Evolutionary conservation across 2,797 vertebrate genomes (phyloP).

Genomic region (Chiroxiphia lanceolata): DNA sequence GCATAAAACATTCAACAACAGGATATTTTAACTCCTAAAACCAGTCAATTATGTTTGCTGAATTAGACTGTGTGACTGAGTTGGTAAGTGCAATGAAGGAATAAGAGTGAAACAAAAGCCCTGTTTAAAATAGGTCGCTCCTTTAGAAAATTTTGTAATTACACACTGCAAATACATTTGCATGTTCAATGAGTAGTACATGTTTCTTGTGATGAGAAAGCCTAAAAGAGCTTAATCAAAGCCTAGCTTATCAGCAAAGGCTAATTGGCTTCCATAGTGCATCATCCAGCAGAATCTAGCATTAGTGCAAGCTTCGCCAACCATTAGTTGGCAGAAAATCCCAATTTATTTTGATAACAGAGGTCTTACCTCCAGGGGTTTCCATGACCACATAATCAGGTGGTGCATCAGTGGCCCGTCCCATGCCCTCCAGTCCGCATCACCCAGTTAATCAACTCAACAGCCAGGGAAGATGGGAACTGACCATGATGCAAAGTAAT

Average conservation of each 20-base stretch:
- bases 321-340: constrained; percentile 77
- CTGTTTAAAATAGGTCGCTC: constrained; percentile 26
- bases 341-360: constrained; percentile 77
- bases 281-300: constrained; percentile 59
- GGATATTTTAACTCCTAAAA: constrained; percentile 62
- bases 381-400: constrained; percentile 77
- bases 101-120: constrained; percentile 18
- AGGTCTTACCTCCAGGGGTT: constrained; percentile 66
- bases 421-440: constrained; percentile 66
- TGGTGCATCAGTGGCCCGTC: constrained; percentile 62
- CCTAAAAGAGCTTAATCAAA: constrained; percentile 58
- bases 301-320: constrained; percentile 69
- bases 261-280: constrained; percentile 68
- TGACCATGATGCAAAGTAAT: neutral
- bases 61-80: neutral
- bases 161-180: constrained; percentile 55
- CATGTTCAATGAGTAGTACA: constrained; percentile 43
- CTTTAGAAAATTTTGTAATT: constrained; percentile 51
- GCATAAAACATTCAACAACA: constrained; percentile 48
- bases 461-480: constrained; percentile 31
- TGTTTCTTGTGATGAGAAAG: constrained; percentile 11
- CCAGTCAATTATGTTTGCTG: constrained; percentile 47
- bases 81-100: neutral
- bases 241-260: constrained; percentile 65
- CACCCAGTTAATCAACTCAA: constrained; percentile 64